Conservation (phyloP, 2,113 vertebrate genomes). For the Cricetomys ansorgei region DNA sequence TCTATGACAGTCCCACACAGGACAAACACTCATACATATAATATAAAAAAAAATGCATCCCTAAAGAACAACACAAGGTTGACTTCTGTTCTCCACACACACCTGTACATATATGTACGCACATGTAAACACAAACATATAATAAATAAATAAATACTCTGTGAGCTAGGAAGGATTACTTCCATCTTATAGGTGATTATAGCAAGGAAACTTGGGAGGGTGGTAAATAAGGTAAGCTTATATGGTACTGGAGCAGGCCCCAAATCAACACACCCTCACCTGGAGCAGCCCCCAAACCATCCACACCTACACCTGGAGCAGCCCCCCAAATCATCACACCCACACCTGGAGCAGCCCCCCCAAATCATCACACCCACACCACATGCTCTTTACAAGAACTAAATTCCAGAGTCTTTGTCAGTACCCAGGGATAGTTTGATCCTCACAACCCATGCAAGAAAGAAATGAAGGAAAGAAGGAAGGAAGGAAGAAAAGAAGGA, state of each 20-base stretch:
- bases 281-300: not conserved
- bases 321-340: not conserved
- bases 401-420: not conserved
- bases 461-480: not conserved
- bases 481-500: too few relatives aligned
- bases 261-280: not conserved
- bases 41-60: not conserved
- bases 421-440: not conserved
- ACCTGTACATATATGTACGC: not conserved
- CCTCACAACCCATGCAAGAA: not conserved
- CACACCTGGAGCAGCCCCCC: not conserved
- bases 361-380: not conserved
- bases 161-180: not conserved
- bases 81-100: not conserved
- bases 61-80: not conserved
- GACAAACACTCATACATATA: not conserved
- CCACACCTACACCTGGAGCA: not conserved
- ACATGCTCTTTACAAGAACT: not conserved
- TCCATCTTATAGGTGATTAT: not conserved
- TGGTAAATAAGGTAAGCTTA: not conserved
- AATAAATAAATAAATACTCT: not conserved
- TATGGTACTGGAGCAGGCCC: not conserved
- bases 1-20: too few relatives aligned
- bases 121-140: not conserved
- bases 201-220: not conserved